Conservation (phyloP, 1,140 invertebrate species). For the Cyclargus thomasi region DNA sequence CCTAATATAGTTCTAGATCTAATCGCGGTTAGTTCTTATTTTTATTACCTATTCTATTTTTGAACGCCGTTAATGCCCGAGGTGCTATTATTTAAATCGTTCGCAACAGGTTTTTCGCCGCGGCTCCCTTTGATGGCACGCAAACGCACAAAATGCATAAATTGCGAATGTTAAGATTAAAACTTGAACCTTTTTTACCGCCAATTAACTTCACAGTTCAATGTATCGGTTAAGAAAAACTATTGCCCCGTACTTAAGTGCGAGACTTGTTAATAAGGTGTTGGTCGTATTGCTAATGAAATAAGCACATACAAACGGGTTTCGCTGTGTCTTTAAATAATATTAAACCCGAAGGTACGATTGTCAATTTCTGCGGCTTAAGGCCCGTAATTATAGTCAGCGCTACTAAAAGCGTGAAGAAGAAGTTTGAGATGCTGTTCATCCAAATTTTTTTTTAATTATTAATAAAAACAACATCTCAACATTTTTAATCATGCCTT, state of each 20-base stretch:
- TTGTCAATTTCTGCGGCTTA: not conserved
- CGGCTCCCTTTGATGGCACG: slow-evolving; percentile 36
- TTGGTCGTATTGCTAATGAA: not conserved
- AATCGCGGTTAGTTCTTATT: not conserved
- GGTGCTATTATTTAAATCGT: slow-evolving; percentile 36
- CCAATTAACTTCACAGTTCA: slow-evolving; percentile 2
- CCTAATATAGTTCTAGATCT: not conserved
- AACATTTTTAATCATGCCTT: too few relatives aligned
- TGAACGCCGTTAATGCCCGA: slow-evolving; percentile 14
- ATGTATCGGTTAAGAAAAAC: slow-evolving; percentile 1
- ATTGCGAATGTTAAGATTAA: slow-evolving; percentile 27
- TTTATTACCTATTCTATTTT: not conserved
- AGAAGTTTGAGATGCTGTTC: too few relatives aligned
- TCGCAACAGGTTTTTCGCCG: slow-evolving; percentile 30
- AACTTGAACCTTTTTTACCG: not conserved
- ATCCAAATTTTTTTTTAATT: too few relatives aligned
- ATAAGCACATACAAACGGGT: not conserved
- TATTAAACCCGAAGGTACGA: not conserved
- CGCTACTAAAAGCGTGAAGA: too few relatives aligned
- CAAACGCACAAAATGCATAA: slow-evolving; percentile 28
- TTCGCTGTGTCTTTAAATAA: not conserved
- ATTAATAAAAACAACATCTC: too few relatives aligned
- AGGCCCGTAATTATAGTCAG: too few relatives aligned
- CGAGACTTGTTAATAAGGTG: not conserved
- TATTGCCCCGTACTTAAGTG: not conserved